Evolutionary conservation across 2,888 invertebrate species (phyloP).

Genomic region (Dusona sp.): DNA sequence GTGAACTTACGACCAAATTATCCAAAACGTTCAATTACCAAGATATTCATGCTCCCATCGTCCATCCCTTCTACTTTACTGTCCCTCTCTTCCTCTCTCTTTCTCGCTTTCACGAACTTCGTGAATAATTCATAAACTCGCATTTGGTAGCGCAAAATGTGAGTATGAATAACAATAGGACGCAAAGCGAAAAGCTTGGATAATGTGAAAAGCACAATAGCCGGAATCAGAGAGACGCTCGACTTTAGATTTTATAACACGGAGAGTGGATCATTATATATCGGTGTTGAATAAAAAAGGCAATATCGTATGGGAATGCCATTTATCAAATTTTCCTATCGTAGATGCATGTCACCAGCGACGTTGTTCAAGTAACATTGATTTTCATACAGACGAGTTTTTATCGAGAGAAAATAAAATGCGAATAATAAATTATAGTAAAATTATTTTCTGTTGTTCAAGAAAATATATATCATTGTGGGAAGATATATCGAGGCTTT

Average conservation of each 20-base stretch:
- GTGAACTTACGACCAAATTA: conserved; percentile 68
- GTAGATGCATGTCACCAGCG: conserved; percentile 5
- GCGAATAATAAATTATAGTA: neutral
- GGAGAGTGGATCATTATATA: conserved; percentile 15
- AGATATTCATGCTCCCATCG: conserved; percentile 67
- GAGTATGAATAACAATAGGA: conserved; percentile 71
- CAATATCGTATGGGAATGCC: conserved; percentile 11
- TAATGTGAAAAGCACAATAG: conserved; percentile 56
- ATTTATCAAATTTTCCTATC: conserved; percentile 37
- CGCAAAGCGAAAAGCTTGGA: conserved; percentile 46
- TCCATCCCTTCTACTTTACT: neutral
- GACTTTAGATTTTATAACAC: conserved; percentile 40
- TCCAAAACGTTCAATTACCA: conserved; percentile 72
- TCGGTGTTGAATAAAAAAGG: conserved; percentile 11
- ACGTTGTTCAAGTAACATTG: neutral
- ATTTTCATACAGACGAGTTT: neutral
- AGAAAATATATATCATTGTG: conserved; percentile 5
- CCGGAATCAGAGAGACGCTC: conserved; percentile 42
- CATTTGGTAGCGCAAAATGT: conserved; percentile 68
- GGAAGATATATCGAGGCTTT: neutral
- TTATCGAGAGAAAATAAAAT: neutral
- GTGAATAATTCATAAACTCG: conserved; percentile 70
- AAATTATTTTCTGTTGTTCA: neutral
- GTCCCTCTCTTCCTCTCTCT: neutral
- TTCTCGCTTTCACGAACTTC: conserved; percentile 29